These are phyloP conservation scores for Mormyrus proboscirostris DNA, from an alignment of 2,797 vertebrate species.

Conservation along the genomic window DNA sequence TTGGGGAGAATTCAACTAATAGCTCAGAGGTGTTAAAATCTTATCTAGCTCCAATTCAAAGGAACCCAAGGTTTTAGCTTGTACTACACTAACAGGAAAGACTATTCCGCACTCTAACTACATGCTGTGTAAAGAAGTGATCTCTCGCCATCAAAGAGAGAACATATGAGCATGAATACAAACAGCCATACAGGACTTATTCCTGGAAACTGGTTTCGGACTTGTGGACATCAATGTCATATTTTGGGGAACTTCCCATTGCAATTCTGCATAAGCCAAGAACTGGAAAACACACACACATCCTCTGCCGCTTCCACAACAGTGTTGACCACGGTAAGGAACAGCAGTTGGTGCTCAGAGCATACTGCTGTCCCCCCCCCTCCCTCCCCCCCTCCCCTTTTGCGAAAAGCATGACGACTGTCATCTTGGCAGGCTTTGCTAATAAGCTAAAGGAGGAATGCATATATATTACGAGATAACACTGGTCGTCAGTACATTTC, in stretches of 20 bases:
- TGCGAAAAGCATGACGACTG: background rate
- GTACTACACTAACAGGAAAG: background rate
- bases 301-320: background rate
- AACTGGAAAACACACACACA: background rate
- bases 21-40: background rate
- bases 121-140: background rate
- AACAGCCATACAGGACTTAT: background rate
- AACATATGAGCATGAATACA: background rate
- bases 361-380: background rate
- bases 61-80: background rate
- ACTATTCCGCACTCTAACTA: background rate
- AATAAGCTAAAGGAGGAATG: background rate
- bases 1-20: background rate
- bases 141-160: background rate
- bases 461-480: background rate
- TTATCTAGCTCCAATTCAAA: background rate
- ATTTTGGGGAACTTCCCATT: background rate
- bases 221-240: background rate
- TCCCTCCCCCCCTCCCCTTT: background rate
- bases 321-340: background rate
- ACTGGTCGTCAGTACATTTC: background rate
- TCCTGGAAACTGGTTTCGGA: background rate
- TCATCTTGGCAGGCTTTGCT: background rate
- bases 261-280: background rate
- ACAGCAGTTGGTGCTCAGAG: background rate